A percentile compares a stretch with the other conserved stretches of the same genome.
These are phyloP conservation scores for Steinernema scapterisci DNA, from an alignment of 2,888 invertebrate genomes.

Conservation along the genomic window DNA sequence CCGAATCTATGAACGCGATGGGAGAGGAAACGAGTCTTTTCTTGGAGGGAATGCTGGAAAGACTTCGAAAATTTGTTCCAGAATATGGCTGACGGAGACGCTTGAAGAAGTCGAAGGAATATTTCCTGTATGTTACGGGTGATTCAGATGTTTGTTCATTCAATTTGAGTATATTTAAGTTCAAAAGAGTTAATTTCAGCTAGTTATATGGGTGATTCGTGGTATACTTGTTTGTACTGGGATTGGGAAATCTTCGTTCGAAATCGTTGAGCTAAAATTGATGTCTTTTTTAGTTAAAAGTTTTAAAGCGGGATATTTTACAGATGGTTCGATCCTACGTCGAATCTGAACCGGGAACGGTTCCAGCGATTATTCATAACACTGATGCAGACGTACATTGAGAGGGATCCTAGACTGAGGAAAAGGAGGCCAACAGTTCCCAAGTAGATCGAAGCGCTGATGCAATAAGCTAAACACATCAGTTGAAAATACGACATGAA, in stretches of 20 bases:
- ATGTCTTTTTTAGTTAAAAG: neutral
- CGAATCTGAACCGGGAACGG: neutral
- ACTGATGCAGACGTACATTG: neutral
- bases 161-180: neutral
- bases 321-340: neutral
- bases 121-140: too few species aligned
- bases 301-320: neutral
- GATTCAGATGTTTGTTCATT: too few species aligned
- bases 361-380: neutral
- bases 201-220: neutral
- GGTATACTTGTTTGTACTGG: neutral
- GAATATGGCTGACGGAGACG: neutral
- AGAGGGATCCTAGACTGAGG: conserved; percentile 4
- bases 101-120: neutral
- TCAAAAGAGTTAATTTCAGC: neutral
- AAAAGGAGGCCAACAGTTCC: neutral
- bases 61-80: neutral
- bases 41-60: conserved; percentile 5
- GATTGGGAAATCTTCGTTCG: neutral
- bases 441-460: conserved; percentile 14
- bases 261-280: neutral
- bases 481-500: neutral
- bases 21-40: neutral
- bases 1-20: neutral
- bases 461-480: neutral